Evolutionary conservation across 2,113 vertebrate genomes (phyloP), one percentile per base, ranked within the genome.

Genomic region (Apistogramma diplotaenia): DNA sequence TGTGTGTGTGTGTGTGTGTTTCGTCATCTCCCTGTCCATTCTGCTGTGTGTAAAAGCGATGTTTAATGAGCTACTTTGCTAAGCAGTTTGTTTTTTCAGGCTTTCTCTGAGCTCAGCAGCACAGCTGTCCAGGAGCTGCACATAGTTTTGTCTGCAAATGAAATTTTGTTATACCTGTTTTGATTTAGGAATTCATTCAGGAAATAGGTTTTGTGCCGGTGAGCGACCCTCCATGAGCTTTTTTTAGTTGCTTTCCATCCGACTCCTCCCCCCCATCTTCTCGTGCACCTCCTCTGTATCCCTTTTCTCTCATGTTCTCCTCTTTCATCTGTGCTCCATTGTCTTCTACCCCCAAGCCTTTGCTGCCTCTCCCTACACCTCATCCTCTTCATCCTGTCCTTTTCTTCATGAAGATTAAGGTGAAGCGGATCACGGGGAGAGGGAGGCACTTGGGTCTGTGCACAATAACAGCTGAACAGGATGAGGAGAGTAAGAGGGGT

Each of bases 61-160:
- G 51, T 90, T 91, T 93, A 94, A 95, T 93, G 91, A 94, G 90
- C 79, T 79, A 11, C 76, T 86, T 88, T 94, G 89, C 90, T 95
- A 93, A 93, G 83, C 78, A 70, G 31, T 72, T 82, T 62, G 62
- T 82, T 75, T 79, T 83, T 81, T 73, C 40, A 72, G 31, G 59
- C 37, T 76, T 80, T 79, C 58, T 60, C 77, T 46, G 51, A 76
- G 35, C 15, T 9, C 83, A 55, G 29, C 40, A 6, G 46, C 15
- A 43, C 43, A 83, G 29, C 60, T 74, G 51, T 56, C 13, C 61
- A 54, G 6, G 8, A 59, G 35, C 15, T 70, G 56, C 49, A 37
- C n/a, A 49, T 40, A 55, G 37, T 16, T 58, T 65, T 61, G 25
- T 61, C 46, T 70, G 54, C 13, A 37, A 58, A 49, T 78, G 8